A percentile compares a stretch with the other conserved stretches of the same genome.
Conservation (phyloP, 2,113 vertebrate genomes). For the Lophura nycthemera region DNA sequence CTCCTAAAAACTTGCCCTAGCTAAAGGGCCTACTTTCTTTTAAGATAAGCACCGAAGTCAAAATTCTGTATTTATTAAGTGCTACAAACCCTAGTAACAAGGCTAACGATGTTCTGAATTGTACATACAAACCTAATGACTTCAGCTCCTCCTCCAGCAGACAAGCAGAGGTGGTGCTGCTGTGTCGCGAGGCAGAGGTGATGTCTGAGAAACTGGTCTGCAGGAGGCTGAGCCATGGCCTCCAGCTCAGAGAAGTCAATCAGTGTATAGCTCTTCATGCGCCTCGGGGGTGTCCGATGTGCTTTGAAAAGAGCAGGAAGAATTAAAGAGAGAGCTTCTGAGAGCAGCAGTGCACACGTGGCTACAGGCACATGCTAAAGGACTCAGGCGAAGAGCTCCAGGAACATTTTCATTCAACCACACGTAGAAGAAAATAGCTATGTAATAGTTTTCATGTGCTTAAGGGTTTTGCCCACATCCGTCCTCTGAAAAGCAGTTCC, state of each 20-base stretch:
- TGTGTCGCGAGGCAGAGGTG: background rate
- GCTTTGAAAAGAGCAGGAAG: conserved; percentile 45
- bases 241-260: conserved; percentile 85
- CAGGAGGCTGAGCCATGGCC: background rate
- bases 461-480: accelerated
- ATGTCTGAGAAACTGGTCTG: accelerated
- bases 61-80: background rate
- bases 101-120: accelerated
- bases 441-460: accelerated
- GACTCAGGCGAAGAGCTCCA: background rate
- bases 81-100: accelerated
- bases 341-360: accelerated
- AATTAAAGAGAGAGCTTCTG: background rate
- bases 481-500: background rate
- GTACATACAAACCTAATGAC: conserved; percentile 71
- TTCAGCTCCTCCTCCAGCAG: conserved; percentile 72
- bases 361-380: accelerated
- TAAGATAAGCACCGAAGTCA: background rate
- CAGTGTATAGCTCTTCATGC: conserved; percentile 81
- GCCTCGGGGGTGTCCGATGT: conserved; percentile 27
- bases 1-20: background rate
- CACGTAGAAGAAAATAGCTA: background rate
- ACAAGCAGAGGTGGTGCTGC: conserved; percentile 13
- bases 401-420: background rate
- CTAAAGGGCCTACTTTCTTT: background rate